A percentile compares a stretch with the other conserved stretches of the same genome.
Conservation (phyloP, 2,888 invertebrate species). For the Carcina quercana region DNA sequence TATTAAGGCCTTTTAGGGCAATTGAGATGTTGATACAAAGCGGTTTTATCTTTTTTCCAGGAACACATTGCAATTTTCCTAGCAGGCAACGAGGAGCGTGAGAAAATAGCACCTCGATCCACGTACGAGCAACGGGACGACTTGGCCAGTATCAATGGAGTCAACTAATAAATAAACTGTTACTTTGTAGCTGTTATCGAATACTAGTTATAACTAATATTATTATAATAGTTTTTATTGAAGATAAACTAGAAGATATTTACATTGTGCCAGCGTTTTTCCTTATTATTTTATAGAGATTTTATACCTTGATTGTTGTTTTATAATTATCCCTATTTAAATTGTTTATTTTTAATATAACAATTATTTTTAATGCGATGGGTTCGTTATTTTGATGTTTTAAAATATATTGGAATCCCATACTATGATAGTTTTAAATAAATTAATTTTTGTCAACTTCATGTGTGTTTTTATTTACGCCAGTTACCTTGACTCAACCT, state of each 20-base stretch:
- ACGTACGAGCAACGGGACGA: constrained; percentile 56
- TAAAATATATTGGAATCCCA: constrained; percentile 6
- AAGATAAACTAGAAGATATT: neutral
- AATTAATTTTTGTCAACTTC: neutral
- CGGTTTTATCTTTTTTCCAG: constrained; percentile 36
- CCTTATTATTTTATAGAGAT: neutral
- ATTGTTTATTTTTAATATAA: neutral
- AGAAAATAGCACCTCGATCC: constrained; percentile 68
- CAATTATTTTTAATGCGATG: no score
- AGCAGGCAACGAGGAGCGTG: constrained; percentile 78
- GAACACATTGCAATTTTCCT: constrained; percentile 78
- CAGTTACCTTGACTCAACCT: no score
- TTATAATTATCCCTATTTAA: neutral
- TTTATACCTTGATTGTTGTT: neutral
- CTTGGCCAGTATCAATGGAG: constrained; percentile 55
- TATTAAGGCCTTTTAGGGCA: no score
- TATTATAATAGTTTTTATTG: constrained; percentile 1
- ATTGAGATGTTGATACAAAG: neutral
- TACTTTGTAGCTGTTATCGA: neutral
- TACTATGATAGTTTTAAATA: neutral
- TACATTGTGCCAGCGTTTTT: neutral
- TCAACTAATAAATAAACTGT: constrained; percentile 42
- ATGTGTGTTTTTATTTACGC: no score
- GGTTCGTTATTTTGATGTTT: constrained; percentile 3
- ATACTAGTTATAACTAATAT: constrained; percentile 1